Base-by-base conservation (phyloP, 2,888 invertebrate species). In the Neelides folsomi region DNA sequence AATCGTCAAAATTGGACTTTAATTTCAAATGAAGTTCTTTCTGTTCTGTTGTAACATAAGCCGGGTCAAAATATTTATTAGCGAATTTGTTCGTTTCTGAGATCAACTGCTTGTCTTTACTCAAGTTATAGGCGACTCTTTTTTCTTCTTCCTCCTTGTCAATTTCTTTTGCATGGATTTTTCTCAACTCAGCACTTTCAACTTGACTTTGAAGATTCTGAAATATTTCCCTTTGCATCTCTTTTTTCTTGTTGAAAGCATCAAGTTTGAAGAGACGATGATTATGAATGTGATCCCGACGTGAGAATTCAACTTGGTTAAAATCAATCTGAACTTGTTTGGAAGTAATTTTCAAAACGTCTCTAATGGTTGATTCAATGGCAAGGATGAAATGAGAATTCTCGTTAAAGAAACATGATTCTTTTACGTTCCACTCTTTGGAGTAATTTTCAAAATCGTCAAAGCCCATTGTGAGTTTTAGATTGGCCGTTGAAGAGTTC, bases 151-250 rank as follows among this genome's bases (percentile, higher is more conserved):
- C 56, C 12, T 12, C 49, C 52, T 47, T 51, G 51, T 51, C 54
- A 57, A 5, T 52, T 3, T 36, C 58, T 50, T 38, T 52, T 45
- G 47, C 52, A 13, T 49, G 18, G 12, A 51, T 50, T 36, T 46
- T 52, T 36, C 50, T 37, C 16, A 52, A 39, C 43, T 59, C 56
- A 2, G 47, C 2, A 8, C 51, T 39, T 19, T 51, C 48, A 10
- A 62, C n/a, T 49, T 62, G 62, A 13, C 49, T 41, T 42, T 41
- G 51, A 12, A 62, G 48, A 9, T 35, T 42, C 43, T 52, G 34
- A n/a, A 19, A 39, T 12, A 53, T 42, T 16, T 47, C 27, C 42
- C 27, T 41, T 15, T 58, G 56, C 46, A 43, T 50, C 20, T 46
- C 45, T 16, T 45, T 19, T 41, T 56, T 55, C 20, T 18, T 20